Base-by-base conservation (phyloP, 2,797 vertebrate genomes). In the Rhabdomys pumilio region DNA sequence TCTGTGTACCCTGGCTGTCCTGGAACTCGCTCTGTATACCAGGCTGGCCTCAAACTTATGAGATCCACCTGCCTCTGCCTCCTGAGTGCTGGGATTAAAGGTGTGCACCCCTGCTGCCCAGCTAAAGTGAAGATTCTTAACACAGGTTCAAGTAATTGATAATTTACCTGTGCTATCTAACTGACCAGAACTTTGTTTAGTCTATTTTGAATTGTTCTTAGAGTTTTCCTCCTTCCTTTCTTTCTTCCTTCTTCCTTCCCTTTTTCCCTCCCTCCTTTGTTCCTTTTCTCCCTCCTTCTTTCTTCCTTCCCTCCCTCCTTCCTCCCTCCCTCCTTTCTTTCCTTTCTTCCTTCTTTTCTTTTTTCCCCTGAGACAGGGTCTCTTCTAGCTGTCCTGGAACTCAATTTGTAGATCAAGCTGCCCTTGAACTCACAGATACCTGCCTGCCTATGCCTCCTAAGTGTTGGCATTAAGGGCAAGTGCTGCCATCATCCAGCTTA, bases 251-350 rank as follows among this genome's bases (percentile, higher is more conserved):
- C 67, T 11, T 69, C 6, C 6, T 29, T n/a, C 34, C 15, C 9
- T n/a, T 2, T 2, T 8, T 10, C 59, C 22, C 24, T 24, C 6
- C 59, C 17, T 24, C 22, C 9, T 22, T 1, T 20, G 9, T 22
- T 4, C n/a, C 31, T 17, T 67, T 2, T 2, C 22, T 7, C 5
- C 2, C 1, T 29, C 7, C 61, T 26, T 13, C 12, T 19, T 22
- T 4, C n/a, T 22, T 4, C n/a, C 31, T 17, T 67, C 38, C 38
- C 22, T 7, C 5, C 2, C 1, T 29, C 7, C 61, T 26, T 13
- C 12, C 3, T 11, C 4, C 24, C 24, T 4, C 1, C 10, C 9
- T 22, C 3, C n/a, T 9, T 22, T 4, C n/a, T 1, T 9, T 19
- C 15, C 15, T 19, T 9, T 3, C 13, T 38, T 20, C 34, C 31